Base-by-base conservation (phyloP, 2,888 invertebrate genomes). In the Desoria tigrina region DNA sequence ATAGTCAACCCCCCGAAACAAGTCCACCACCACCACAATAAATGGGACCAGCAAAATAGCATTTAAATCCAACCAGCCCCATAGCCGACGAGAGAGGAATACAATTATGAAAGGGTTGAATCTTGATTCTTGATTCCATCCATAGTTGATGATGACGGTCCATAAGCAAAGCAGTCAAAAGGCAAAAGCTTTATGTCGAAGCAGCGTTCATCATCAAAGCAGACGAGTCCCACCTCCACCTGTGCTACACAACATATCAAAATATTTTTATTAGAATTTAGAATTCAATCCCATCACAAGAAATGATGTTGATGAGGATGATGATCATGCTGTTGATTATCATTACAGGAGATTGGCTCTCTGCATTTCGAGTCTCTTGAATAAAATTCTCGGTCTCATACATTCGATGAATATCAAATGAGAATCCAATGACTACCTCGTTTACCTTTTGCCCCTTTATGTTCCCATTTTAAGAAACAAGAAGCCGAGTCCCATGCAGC, bases 381-480 rank as follows among this genome's bases (percentile, higher is more conserved):
- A 39, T 9, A 16, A 39, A 16, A 39, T 39, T 39, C 39, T 9
- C 39, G n/a, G n/a, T n/a, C 11, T 32, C 32, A 32, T 32, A 32
- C 32, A 32, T 32, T 32, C 32, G 32, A 32, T 32, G 32, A 32
- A 4, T 32, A 32, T 32, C 6, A 4, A 7, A 32, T 32, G 6
- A 32, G 6, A 32, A 32, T 32, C 32, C 32, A 32, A 26, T 51
- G 55, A 55, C 55, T 55, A 55, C 55, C 55, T 55, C 24, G 55
- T 55, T 55, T 55, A 55, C 55, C 55, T 55, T 55, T 55, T 51
- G 51, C 51, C 51, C 51, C 51, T 51, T 51, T 32, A 55, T 37
- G 55, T 55, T 55, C 55, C 55, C 55, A 55, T 55, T 55, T 55
- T 55, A 55, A 55, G 55, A 55, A 51, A 55, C 55, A 16, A 32